phyloP scores from a whole-genome alignment of 1,140 invertebrate genomes.

The Pseudachorutes palmiensis region DNA sequence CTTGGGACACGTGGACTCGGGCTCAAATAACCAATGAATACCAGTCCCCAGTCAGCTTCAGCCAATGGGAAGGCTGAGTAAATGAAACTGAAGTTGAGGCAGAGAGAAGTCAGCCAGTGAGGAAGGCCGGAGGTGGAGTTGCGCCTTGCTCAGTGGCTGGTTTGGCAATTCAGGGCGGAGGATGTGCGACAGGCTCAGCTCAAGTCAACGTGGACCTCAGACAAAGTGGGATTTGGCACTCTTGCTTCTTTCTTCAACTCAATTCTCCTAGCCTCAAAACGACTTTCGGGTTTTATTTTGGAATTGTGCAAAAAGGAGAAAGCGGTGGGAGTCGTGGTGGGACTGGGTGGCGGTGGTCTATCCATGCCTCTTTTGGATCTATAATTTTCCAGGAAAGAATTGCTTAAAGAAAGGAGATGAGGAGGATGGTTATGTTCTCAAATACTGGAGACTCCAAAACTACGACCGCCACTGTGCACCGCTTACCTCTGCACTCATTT shows the following conservation, averaged over 20 bases:
- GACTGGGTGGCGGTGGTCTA: constrained; percentile 10
- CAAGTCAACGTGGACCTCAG: constrained; percentile 28
- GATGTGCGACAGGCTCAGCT: background rate
- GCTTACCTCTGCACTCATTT: background rate
- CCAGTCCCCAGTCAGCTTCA: background rate
- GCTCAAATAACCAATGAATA: constrained; percentile 13
- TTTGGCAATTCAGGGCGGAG: background rate
- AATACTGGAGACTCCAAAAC: constrained; percentile 22
- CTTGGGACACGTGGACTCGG: constrained; percentile 19
- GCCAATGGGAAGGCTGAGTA: background rate
- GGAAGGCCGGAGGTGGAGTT: too few species aligned
- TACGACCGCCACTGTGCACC: background rate
- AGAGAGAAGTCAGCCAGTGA: background rate
- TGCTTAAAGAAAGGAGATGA: constrained; percentile 16
- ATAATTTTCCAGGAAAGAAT: constrained; percentile 21
- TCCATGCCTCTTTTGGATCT: constrained; percentile 13
- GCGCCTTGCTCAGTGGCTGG: too few species aligned
- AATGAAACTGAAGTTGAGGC: background rate
- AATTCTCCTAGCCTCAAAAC: background rate
- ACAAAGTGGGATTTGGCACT: constrained; percentile 6
- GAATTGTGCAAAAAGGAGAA: background rate
- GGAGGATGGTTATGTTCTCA: constrained; percentile 29
- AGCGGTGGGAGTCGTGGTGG: background rate
- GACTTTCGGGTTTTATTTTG: background rate
- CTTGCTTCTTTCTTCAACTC: too few species aligned